phyloP scores from a whole-genome alignment of 2,113 vertebrate species.

The Ondatra zibethicus region DNA sequence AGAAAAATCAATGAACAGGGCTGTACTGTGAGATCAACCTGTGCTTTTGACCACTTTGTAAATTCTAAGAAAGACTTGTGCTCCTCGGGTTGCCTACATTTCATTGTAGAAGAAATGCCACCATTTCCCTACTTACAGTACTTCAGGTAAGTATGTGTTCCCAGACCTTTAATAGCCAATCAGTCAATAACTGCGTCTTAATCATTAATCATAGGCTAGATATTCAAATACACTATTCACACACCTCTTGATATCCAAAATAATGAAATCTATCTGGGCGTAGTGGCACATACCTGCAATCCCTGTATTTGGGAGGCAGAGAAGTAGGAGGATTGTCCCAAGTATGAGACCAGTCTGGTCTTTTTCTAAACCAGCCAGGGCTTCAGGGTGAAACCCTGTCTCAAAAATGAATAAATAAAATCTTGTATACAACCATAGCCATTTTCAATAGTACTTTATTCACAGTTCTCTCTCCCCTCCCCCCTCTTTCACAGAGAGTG shows the following conservation, averaged over 20 bases:
- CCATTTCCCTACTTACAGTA: neutral
- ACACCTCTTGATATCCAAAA: neutral
- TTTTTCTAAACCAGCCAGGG: neutral
- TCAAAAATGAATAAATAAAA: neutral
- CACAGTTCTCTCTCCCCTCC: neutral
- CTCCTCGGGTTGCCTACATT: neutral
- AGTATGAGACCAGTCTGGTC: neutral
- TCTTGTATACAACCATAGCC: neutral
- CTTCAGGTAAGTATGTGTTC: neutral
- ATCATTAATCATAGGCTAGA: neutral
- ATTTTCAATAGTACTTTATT: conserved; percentile 21
- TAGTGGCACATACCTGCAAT: neutral
- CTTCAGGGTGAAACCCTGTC: neutral
- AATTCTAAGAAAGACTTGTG: neutral
- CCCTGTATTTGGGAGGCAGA: neutral
- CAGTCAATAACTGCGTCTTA: neutral
- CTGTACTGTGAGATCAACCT: neutral
- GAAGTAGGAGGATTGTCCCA: neutral
- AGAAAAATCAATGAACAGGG: neutral
- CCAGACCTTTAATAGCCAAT: neutral
- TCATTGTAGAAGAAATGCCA: neutral
- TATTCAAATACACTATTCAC: neutral
- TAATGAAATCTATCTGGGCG: neutral
- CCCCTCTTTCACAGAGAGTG: too few relatives aligned
- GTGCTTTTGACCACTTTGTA: neutral